Evolutionary conservation across 2,888 invertebrate species (phyloP).

Genomic region (Microctonus hyperodae): DNA sequence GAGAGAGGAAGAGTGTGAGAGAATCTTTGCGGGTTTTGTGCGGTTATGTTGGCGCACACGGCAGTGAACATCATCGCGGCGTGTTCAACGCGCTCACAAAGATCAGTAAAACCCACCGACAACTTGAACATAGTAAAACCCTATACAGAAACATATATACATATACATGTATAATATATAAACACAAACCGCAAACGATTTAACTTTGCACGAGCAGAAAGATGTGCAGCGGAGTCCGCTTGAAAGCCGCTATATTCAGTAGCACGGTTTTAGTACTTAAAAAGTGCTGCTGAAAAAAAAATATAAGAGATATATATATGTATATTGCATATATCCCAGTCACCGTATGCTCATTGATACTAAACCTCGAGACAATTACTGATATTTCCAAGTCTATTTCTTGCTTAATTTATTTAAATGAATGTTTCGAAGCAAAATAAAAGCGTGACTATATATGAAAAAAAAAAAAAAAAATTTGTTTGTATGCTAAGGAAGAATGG

Average conservation of each 20-base stretch:
- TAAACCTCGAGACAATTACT: conserved; percentile 9
- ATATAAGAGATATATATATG: not conserved
- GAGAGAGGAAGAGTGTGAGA: not conserved
- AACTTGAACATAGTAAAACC: not conserved
- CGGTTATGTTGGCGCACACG: not conserved
- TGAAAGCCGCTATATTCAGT: not conserved
- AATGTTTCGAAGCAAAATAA: conserved; percentile 8
- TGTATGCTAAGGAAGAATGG: not conserved
- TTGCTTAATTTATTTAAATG: conserved; percentile 18
- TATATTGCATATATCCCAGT: not conserved
- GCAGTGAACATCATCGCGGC: not conserved
- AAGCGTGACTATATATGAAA: not conserved
- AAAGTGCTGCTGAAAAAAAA: not conserved
- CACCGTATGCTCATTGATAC: conserved; percentile 1
- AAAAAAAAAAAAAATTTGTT: not conserved
- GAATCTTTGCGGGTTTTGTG: not conserved
- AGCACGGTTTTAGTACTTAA: conserved; percentile 8
- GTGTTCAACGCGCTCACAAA: not conserved
- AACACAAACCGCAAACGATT: conserved; percentile 28
- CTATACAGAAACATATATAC: not conserved
- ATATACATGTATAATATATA: not conserved
- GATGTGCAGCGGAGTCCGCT: not conserved
- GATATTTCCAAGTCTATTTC: conserved; percentile 10
- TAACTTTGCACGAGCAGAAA: conserved; percentile 1
- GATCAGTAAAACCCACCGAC: conserved; percentile 27